phyloP scores from a whole-genome alignment of 2,797 vertebrate species.

The Pogoniulus pusillus region DNA sequence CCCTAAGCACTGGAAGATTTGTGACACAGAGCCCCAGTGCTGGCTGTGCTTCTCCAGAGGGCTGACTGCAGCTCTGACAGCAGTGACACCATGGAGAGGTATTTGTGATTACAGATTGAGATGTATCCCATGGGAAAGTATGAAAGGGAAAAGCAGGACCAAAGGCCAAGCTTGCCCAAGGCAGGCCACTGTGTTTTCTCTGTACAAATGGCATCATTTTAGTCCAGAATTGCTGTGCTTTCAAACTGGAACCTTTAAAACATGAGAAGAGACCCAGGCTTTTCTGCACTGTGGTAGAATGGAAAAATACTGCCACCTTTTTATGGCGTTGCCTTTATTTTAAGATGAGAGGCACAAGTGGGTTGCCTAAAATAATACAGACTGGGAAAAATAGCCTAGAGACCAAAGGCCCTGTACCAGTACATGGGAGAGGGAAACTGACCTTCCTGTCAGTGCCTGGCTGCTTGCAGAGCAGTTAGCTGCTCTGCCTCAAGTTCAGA shows the following conservation, averaged over 20 bases:
- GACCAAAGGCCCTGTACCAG: neutral
- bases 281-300: neutral
- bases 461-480: neutral
- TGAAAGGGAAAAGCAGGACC: neutral
- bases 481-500: neutral
- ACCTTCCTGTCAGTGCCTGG: neutral
- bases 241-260: neutral
- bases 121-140: rapidly evolving
- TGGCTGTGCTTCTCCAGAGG: rapidly evolving
- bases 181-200: neutral
- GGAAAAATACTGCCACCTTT: neutral
- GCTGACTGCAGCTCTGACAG: neutral
- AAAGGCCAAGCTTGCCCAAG: neutral
- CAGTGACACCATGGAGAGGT: rapidly evolving
- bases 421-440: neutral
- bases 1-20: neutral
- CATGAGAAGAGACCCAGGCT: neutral
- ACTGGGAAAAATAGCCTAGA: neutral
- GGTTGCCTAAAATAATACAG: neutral
- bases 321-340: neutral
- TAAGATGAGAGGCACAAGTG: neutral
- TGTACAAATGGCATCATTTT: rapidly evolving
- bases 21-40: rapidly evolving
- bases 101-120: neutral
- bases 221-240: neutral